Evolutionary conservation across 2,797 vertebrate species (phyloP).

Genomic region (Galagoides demidoff): DNA sequence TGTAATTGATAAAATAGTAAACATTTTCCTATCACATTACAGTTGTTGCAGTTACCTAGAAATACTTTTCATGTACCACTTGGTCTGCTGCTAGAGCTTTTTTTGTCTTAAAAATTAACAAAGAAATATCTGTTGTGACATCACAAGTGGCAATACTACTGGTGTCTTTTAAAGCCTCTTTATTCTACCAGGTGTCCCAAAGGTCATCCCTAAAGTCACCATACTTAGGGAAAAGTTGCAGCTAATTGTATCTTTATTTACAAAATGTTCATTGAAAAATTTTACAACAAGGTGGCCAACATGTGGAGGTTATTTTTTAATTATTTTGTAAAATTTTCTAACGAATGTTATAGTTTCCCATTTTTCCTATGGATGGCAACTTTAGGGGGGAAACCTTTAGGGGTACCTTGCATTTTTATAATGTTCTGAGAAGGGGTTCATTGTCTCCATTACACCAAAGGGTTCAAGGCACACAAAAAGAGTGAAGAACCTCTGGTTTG

Average conservation of each 20-base stretch:
- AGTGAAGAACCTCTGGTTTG: neutral
- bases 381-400: too few relatives aligned
- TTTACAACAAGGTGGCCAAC: too few relatives aligned
- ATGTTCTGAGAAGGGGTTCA: neutral
- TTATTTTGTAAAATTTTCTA: too few relatives aligned
- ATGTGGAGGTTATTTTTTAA: too few relatives aligned
- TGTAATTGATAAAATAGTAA: neutral
- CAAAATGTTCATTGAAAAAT: too few relatives aligned
- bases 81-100: constrained; percentile 20
- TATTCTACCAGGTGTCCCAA: neutral
- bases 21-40: constrained; percentile 17
- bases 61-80: constrained; percentile 41
- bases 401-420: neutral
- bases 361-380: too few relatives aligned
- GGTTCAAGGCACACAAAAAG: neutral
- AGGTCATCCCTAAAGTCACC: too few relatives aligned
- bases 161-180: neutral
- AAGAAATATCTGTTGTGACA: constrained; percentile 15
- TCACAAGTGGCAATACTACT: neutral
- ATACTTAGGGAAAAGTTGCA: too few relatives aligned
- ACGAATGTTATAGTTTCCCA: too few relatives aligned
- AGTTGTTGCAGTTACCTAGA: neutral
- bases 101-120: constrained; percentile 9
- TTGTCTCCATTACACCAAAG: neutral
- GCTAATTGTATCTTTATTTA: too few relatives aligned